Base-by-base conservation (phyloP, 2,797 vertebrate genomes). In the Pogonophryne albipinna region DNA sequence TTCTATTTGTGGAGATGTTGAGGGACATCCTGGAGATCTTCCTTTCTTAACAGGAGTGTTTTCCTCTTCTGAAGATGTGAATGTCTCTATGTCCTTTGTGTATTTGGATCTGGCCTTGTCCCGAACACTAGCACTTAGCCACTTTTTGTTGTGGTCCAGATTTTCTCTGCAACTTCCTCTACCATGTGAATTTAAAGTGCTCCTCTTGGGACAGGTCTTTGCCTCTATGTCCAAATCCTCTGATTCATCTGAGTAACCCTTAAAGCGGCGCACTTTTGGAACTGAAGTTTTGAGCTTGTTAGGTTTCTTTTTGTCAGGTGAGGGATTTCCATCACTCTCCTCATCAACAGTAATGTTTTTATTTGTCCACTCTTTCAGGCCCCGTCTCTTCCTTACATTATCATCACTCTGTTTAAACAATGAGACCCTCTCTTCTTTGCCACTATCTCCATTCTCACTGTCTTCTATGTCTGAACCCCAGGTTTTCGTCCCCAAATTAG, bases 1-100 rank as follows among this genome's bases (percentile, higher is more conserved):
- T 13, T 67, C 75, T 0, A 9, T 68, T 38, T 53, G 74, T 17
- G 59, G 44, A 70, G 82, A 59, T 38, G 59, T 63, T 4, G 57
- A 74, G 12, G 0, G 51, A 11, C 20, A 85, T 60, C 80, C 85
- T 71, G 42, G 72, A 58, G 47, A 17, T 76, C 23, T 67, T 17
- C 61, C 51, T 46, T 84, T 93, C 83, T 89, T 86, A 55, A 53
- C 20, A n/a, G 87, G 76, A 38, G 70, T 74, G 68, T 34, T 53
- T 60, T 95, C 91, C 17, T 98, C 97, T 55, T 97, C 97, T 81
- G 96, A 97, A 9, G 96, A 97, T 19, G 95, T 95, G 87, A 95
- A 96, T 13, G 88, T 88, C 70, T 95, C 94, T 69, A 95, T 95
- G 74, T 88, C 62, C 23, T 95, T 95, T 20, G 93, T 95, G 76